Evolutionary conservation across 2,113 vertebrate species (phyloP).

Genomic region (Pristiophorus japonicus): DNA sequence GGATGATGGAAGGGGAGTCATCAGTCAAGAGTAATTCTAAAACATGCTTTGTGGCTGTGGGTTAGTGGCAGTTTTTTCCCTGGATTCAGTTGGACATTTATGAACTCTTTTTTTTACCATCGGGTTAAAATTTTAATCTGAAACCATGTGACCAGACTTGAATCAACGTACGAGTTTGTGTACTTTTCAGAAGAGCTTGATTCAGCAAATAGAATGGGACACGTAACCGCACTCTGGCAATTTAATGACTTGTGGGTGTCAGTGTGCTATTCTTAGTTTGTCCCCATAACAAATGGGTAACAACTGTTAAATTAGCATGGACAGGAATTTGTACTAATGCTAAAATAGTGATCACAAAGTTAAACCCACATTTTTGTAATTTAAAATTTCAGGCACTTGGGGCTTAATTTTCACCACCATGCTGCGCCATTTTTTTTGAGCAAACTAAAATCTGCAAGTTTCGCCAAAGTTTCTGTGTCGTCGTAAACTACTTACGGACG

Average conservation of each 20-base stretch:
- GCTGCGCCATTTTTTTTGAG: too few relatives aligned
- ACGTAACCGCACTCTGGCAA: not conserved
- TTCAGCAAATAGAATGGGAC: not conserved
- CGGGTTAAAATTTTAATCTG: too few relatives aligned
- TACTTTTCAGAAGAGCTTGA: not conserved
- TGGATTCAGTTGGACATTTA: not conserved
- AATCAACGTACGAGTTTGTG: not conserved
- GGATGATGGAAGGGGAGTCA: not conserved
- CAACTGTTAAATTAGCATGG: too few relatives aligned
- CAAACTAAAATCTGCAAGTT: too few relatives aligned
- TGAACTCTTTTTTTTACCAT: not conserved
- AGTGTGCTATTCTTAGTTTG: not conserved
- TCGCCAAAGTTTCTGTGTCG: too few relatives aligned
- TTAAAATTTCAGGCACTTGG: not conserved
- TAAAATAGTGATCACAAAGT: not conserved
- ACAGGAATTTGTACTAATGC: not conserved
- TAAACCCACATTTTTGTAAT: too few relatives aligned
- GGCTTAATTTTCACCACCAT: too few relatives aligned
- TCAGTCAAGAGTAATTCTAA: not conserved
- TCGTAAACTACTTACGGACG: too few relatives aligned
- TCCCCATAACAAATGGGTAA: not conserved
- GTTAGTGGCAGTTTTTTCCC: not conserved
- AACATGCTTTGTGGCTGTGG: not conserved
- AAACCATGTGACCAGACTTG: not conserved
- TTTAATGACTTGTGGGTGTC: not conserved